phyloP scores from a whole-genome alignment of 2,797 vertebrate species.

The Scarus forsteni region DNA sequence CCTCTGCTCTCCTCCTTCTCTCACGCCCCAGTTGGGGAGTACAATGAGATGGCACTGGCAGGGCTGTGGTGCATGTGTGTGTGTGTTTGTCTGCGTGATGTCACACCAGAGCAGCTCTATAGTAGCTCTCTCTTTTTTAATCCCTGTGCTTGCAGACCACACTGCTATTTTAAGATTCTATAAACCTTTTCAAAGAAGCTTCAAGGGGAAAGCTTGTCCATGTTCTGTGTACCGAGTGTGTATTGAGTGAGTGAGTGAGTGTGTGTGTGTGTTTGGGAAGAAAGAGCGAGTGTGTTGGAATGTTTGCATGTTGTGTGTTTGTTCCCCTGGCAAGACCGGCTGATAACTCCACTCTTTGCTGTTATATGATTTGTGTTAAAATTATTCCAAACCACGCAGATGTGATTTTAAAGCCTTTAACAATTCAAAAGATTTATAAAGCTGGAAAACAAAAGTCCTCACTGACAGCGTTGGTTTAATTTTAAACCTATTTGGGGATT shows the following conservation, averaged over 20 bases:
- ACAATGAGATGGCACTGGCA: conserved; percentile 74
- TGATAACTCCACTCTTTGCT: conserved; percentile 20
- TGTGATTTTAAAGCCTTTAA: conserved; percentile 24
- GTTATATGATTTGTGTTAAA: conserved; percentile 1
- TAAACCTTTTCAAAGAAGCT: conserved; percentile 79
- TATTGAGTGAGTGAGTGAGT: conserved; percentile 32
- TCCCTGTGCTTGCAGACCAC: conserved; percentile 74
- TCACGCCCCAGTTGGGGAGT: conserved; percentile 80
- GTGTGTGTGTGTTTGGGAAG: conserved; percentile 44
- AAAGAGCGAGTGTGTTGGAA: conserved; percentile 14
- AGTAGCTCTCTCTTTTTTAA: conserved; percentile 77
- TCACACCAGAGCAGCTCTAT: conserved; percentile 71
- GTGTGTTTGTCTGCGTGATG: conserved; percentile 66
- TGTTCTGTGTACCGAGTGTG: conserved; percentile 49
- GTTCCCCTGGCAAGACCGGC: conserved; percentile 28
- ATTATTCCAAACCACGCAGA: conserved; percentile 6
- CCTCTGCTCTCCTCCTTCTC: conserved; percentile 63
- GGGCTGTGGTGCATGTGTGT: conserved; percentile 41
- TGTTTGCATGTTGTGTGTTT: conserved; percentile 27
- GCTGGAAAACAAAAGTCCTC: conserved; percentile 26
- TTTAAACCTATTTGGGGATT: conserved; percentile 35
- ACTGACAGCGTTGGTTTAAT: conserved; percentile 20
- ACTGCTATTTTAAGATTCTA: conserved; percentile 82
- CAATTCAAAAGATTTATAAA: conserved; percentile 6
- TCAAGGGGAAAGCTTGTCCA: conserved; percentile 64